Evolutionary conservation across 2,888 invertebrate genomes (phyloP).

Genomic region (Tromatobia lineatoria): DNA sequence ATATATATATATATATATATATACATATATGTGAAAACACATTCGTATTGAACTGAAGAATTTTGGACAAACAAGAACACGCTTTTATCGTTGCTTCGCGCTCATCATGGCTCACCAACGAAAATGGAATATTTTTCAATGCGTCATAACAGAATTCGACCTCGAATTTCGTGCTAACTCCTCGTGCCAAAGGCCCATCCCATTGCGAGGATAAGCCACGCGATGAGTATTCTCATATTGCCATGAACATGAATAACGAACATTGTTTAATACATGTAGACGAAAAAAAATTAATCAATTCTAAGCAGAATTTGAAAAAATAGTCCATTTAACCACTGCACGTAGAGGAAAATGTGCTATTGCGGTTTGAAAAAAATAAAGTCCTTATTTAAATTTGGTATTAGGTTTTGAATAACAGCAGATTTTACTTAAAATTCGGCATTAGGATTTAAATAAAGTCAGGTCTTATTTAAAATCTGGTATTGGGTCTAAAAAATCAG

Average conservation of each 20-base stretch:
- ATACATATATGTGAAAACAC: neutral
- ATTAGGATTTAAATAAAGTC: too few relatives aligned
- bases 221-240: constrained; percentile 18
- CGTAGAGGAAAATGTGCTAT: neutral
- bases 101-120: constrained; percentile 38
- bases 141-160: constrained; percentile 51
- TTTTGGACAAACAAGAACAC: constrained; percentile 49
- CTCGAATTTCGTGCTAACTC: constrained; percentile 54
- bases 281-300: neutral
- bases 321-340: neutral
- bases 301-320: neutral
- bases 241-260: neutral
- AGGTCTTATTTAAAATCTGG: too few relatives aligned
- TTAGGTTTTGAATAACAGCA: too few relatives aligned
- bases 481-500: too few relatives aligned
- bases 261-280: neutral
- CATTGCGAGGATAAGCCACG: constrained; percentile 30
- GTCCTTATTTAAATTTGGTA: too few relatives aligned
- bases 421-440: too few relatives aligned
- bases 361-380: too few relatives aligned
- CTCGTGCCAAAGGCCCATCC: constrained; percentile 56
- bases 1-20: too few relatives aligned
- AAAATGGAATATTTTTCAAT: constrained; percentile 61
- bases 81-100: constrained; percentile 16
- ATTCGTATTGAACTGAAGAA: constrained; percentile 33